A percentile compares a stretch with the other conserved stretches of the same genome.
Conservation (phyloP, 2,797 vertebrate species). For the Pangasius djambal region DNA sequence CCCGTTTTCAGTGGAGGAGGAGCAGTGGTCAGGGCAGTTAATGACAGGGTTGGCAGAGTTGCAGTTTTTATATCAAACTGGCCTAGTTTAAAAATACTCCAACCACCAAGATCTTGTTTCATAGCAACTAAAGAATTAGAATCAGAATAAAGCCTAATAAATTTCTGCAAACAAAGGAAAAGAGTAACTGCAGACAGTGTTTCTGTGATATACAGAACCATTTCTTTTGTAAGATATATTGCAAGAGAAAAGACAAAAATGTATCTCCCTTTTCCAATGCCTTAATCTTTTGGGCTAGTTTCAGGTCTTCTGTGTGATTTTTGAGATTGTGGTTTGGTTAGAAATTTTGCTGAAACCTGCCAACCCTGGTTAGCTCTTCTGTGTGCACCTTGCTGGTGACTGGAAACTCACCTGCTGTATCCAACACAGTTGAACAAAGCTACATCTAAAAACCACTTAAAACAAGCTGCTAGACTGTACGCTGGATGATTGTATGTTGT, state of each 20-base stretch:
- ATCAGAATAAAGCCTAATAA: background rate
- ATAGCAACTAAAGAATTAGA: background rate
- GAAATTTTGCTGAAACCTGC: too few species aligned
- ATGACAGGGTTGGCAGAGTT: background rate
- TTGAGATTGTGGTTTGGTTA: too few species aligned
- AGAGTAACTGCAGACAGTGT: background rate
- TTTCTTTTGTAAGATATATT: background rate
- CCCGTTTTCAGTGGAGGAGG: background rate
- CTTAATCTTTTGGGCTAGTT: background rate
- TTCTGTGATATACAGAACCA: background rate
- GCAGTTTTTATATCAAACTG: background rate
- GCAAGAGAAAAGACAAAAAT: background rate
- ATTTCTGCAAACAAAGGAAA: background rate
- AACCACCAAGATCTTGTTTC: background rate
- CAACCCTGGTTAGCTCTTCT: too few species aligned
- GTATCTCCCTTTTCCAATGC: background rate
- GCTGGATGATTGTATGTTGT: too few species aligned
- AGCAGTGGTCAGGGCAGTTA: background rate
- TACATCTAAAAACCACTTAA: too few species aligned
- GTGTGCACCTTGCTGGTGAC: too few species aligned
- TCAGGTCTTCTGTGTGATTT: background rate
- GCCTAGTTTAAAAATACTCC: background rate
- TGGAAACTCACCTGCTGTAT: too few species aligned
- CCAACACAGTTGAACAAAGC: too few species aligned
- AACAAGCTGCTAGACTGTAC: too few species aligned